Percentiles rank a stretch among this genome's conserved stretches.
Evolutionary conservation across 2,113 vertebrate genomes (phyloP).

Genomic region (Phalacrocorax aristotelis): DNA sequence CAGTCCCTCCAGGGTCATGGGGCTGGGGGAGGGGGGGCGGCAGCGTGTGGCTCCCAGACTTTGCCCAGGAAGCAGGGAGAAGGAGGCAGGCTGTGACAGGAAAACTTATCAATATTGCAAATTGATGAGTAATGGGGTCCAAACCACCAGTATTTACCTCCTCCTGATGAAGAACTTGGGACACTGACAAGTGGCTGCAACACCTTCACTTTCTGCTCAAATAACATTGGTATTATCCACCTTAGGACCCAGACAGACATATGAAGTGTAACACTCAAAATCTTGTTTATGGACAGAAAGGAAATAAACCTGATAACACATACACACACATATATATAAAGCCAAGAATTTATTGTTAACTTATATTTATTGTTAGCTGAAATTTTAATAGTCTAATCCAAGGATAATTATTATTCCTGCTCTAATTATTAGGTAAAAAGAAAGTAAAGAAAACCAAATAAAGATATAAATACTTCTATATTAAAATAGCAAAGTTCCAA

Average conservation of each 20-base stretch:
- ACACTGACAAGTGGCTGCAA: neutral
- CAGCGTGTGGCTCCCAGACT: fast-evolving
- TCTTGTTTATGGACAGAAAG: neutral
- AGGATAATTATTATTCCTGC: neutral
- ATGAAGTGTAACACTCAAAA: neutral
- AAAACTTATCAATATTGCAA: neutral
- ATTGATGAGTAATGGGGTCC: neutral
- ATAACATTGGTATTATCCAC: neutral
- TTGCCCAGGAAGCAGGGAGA: neutral
- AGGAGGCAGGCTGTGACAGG: neutral
- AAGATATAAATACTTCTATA: neutral
- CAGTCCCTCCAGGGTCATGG: fast-evolving
- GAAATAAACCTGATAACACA: neutral
- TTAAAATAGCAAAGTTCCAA: neutral
- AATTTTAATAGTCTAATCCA: neutral
- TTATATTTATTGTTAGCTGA: neutral
- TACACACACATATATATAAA: neutral
- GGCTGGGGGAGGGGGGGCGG: neutral
- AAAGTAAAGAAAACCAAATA: neutral
- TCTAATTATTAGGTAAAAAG: neutral
- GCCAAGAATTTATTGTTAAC: neutral
- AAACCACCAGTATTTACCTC: neutral
- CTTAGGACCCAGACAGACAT: neutral
- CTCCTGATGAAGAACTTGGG: neutral
- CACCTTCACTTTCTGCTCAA: neutral